Conservation (phyloP, 2,888 invertebrate species). For the Ptilodon capucinus region DNA sequence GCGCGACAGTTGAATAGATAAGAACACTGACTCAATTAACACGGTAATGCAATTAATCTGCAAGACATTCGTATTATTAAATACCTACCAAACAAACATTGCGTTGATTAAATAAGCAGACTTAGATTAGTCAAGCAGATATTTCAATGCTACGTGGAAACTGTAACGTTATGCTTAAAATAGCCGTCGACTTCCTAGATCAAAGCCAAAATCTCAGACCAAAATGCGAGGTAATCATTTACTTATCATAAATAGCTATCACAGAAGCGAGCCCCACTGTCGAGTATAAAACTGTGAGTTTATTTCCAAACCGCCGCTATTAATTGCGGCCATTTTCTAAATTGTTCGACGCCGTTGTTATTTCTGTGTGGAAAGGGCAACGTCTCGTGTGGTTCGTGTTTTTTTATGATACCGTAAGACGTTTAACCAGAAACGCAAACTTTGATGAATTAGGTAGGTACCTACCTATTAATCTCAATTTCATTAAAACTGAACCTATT, state of each 20-base stretch:
- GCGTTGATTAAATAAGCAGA: no score
- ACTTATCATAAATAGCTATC: constrained; percentile 32
- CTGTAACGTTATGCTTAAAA: no score
- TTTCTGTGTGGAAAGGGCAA: constrained; percentile 34
- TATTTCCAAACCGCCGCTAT: constrained; percentile 40
- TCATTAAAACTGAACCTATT: no score
- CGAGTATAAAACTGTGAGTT: constrained; percentile 23
- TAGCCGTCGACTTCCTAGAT: constrained; percentile 6
- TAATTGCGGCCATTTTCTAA: constrained; percentile 45
- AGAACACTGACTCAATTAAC: no score
- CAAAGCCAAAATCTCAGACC: constrained; percentile 10
- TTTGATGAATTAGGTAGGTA: background rate
- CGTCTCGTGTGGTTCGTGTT: constrained; percentile 2
- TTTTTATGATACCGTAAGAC: background rate
- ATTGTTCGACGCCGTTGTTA: constrained; percentile 29
- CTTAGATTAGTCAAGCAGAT: no score
- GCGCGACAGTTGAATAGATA: no score
- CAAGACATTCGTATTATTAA: no score
- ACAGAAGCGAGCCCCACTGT: constrained; percentile 24
- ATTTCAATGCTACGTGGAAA: no score
- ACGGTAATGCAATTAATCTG: no score
- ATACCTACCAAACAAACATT: no score
- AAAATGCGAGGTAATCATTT: background rate
- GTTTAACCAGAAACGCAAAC: background rate
- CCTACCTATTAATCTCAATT: background rate